phyloP scores from a whole-genome alignment of 2,113 vertebrate species.

The Trematomus loennbergii region DNA sequence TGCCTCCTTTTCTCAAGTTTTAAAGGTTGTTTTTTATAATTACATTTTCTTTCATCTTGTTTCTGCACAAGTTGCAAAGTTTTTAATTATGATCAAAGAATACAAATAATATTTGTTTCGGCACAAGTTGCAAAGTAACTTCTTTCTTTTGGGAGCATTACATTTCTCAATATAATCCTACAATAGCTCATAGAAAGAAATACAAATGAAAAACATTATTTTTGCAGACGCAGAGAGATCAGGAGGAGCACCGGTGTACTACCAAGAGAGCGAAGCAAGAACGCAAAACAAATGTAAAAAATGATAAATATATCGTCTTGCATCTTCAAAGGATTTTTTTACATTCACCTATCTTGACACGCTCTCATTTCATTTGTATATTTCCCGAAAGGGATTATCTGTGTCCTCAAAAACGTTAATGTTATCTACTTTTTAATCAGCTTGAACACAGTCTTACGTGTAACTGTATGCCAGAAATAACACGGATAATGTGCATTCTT shows the following conservation, averaged over 20 bases:
- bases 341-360: background rate
- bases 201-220: constrained; percentile 4
- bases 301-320: constrained; percentile 22
- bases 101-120: background rate
- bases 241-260: background rate
- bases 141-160: background rate
- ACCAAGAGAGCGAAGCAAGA: constrained; percentile 5
- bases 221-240: background rate
- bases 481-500: constrained; percentile 4
- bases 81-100: background rate
- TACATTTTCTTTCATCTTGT: background rate
- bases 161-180: constrained; percentile 10
- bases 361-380: constrained; percentile 4
- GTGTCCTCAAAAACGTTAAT: constrained; percentile 28
- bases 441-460: background rate
- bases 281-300: background rate
- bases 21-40: background rate
- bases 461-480: background rate
- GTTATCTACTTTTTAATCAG: constrained; percentile 3
- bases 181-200: no score
- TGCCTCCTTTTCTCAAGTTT: background rate
- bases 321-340: constrained; percentile 5
- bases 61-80: background rate
- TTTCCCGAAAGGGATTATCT: constrained; percentile 19
- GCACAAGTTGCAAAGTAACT: background rate